Percentiles rank a stretch among this genome's conserved stretches.
Conservation (phyloP, 1,140 invertebrate species). For the Schmidtea mediterranea region DNA sequence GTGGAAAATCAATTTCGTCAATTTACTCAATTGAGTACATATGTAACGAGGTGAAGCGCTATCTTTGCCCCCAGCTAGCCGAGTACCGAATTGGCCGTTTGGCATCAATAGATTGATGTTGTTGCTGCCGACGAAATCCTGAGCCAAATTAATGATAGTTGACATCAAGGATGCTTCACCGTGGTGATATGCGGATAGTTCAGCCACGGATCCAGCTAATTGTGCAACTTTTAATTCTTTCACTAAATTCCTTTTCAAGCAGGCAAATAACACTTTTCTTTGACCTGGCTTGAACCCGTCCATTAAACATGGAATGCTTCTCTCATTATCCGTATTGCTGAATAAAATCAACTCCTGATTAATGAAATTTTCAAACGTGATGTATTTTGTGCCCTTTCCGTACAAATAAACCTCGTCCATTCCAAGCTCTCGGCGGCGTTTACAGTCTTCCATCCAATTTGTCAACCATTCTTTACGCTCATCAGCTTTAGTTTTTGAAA, state of each 20-base stretch:
- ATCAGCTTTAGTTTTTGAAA: slow-evolving; percentile 49
- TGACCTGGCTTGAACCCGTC: slow-evolving; percentile 92
- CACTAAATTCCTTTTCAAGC: no score
- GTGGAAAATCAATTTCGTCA: slow-evolving; percentile 59
- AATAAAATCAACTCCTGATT: slow-evolving; percentile 89
- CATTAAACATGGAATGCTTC: slow-evolving; percentile 72
- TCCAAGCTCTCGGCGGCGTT: slow-evolving; percentile 43
- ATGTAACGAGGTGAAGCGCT: slow-evolving; percentile 90
- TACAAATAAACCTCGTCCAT: slow-evolving; percentile 56
- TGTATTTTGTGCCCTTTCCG: slow-evolving; percentile 53
- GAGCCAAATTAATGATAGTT: slow-evolving; percentile 92
- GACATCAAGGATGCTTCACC: slow-evolving; percentile 72
- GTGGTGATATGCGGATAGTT: no score
- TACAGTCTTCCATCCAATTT: slow-evolving; percentile 88
- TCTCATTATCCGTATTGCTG: slow-evolving; percentile 79
- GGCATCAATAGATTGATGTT: slow-evolving; percentile 81
- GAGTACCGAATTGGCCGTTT: slow-evolving; percentile 79
- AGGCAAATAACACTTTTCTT: slow-evolving; percentile 73
- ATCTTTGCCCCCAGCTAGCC: slow-evolving; percentile 65
- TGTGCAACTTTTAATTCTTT: slow-evolving; percentile 91
- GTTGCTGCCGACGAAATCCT: no score
- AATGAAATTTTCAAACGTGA: slow-evolving; percentile 74
- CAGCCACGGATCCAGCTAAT: slow-evolving; percentile 78
- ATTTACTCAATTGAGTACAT: slow-evolving; percentile 52
- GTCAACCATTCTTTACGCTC: slow-evolving; percentile 76